These are phyloP conservation scores for Pectinophora gossypiella DNA, from an alignment of 1,140 invertebrate genomes.

Conservation along the genomic window DNA sequence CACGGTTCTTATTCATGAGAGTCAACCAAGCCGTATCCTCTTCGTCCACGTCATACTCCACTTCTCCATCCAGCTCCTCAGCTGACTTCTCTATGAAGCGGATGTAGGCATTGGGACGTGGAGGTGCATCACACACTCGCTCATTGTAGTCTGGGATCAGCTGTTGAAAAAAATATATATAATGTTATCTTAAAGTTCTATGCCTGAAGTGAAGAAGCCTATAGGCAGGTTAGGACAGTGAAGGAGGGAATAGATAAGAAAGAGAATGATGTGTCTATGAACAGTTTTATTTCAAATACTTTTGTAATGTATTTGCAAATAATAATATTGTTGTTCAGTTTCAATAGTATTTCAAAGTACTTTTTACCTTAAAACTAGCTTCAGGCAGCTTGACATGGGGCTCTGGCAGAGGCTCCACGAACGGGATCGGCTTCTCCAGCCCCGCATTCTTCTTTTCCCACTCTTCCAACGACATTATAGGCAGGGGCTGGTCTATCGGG, in stretches of 20 bases:
- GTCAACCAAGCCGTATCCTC: slow-evolving; percentile 96
- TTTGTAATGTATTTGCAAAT: too few species aligned
- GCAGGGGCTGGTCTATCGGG: slow-evolving; percentile 78
- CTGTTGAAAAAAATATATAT: too few species aligned
- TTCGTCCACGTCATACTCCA: slow-evolving; percentile 99
- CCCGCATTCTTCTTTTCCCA: slow-evolving; percentile 77
- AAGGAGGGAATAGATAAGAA: too few species aligned
- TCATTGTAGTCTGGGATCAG: slow-evolving; percentile 64
- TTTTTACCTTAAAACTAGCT: slow-evolving; percentile 84
- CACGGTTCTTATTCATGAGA: slow-evolving; percentile 89
- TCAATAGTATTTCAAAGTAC: too few species aligned
- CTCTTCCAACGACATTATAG: slow-evolving; percentile 80
- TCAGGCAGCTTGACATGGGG: slow-evolving; percentile 84
- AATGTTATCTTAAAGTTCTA: too few species aligned
- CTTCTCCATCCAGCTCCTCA: slow-evolving; percentile 94
- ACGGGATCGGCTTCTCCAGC: slow-evolving; percentile 67
- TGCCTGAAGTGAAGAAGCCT: too few species aligned
- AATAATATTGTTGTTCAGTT: too few species aligned
- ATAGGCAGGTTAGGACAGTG: too few species aligned
- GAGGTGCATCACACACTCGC: slow-evolving; percentile 82
- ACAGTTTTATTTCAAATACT: too few species aligned
- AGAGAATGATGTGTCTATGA: too few species aligned
- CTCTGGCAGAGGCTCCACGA: slow-evolving; percentile 72
- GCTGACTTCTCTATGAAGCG: slow-evolving; percentile 94
- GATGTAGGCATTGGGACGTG: slow-evolving; percentile 68